Conservation (phyloP, 2,888 invertebrate genomes). For the Cylindroiulus punctatus region DNA sequence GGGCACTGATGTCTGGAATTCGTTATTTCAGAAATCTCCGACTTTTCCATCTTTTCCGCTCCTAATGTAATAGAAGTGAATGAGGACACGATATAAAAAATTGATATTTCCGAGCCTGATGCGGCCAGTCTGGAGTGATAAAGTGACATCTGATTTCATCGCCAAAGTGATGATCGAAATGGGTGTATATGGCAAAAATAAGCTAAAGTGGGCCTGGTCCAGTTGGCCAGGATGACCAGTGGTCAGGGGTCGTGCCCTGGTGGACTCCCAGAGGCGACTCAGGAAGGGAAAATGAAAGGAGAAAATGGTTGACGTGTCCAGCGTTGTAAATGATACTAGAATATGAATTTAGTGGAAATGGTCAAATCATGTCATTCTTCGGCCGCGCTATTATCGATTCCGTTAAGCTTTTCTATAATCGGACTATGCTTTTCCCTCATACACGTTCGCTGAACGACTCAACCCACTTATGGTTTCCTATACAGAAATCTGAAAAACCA, state of each 20-base stretch:
- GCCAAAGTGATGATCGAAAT: background rate
- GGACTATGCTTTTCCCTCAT: slow-evolving; percentile 48
- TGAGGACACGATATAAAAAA: slow-evolving; percentile 23
- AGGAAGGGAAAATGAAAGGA: slow-evolving; percentile 44
- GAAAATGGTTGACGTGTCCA: slow-evolving; percentile 54
- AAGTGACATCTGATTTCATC: slow-evolving; percentile 47
- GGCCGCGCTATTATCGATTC: slow-evolving; percentile 50
- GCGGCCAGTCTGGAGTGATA: background rate
- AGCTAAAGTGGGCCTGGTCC: background rate
- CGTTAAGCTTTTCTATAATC: slow-evolving; percentile 52
- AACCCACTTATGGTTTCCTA: slow-evolving; percentile 44
- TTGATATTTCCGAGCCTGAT: background rate
- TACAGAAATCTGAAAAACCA: slow-evolving; percentile 43
- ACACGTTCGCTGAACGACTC: slow-evolving; percentile 1
- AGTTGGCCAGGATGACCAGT: background rate
- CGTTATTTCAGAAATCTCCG: slow-evolving; percentile 8
- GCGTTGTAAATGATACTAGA: slow-evolving; percentile 51
- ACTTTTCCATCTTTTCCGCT: background rate
- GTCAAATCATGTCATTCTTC: slow-evolving; percentile 54
- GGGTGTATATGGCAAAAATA: background rate
- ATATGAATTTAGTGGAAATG: slow-evolving; percentile 55
- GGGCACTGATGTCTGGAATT: background rate
- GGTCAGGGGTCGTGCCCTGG: slow-evolving; percentile 9
- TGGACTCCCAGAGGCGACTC: background rate
- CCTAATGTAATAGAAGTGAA: slow-evolving; percentile 4